Evolutionary conservation across 2,888 invertebrate genomes (phyloP).

Genomic region (Allacma fusca): DNA sequence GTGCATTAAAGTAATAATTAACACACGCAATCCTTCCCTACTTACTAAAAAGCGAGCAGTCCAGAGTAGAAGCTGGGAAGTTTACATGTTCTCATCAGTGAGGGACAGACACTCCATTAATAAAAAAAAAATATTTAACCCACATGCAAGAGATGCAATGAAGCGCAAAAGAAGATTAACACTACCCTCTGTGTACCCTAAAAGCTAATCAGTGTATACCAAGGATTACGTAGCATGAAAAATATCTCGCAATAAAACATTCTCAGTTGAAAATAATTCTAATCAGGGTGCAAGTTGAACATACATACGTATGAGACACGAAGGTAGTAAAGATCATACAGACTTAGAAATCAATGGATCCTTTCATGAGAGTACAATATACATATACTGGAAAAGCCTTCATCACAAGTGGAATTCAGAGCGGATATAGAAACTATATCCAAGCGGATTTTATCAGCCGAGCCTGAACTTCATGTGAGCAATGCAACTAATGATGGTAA

Average conservation of each 20-base stretch:
- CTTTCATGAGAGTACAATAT: slow-evolving; percentile 16
- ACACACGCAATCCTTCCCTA: too few relatives aligned
- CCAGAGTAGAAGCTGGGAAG: too few relatives aligned
- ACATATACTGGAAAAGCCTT: neutral
- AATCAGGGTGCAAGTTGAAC: too few relatives aligned
- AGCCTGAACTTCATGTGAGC: neutral
- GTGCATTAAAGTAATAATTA: too few relatives aligned
- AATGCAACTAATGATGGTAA: slow-evolving; percentile 22
- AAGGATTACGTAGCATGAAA: neutral
- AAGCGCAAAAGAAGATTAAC: too few relatives aligned
- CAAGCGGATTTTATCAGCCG: slow-evolving; percentile 1
- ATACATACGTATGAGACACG: neutral
- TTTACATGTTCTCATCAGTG: too few relatives aligned
- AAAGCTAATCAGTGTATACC: slow-evolving; percentile 5
- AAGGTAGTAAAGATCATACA: neutral
- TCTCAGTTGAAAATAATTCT: too few relatives aligned
- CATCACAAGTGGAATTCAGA: neutral
- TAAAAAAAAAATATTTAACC: too few relatives aligned
- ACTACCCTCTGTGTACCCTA: neutral
- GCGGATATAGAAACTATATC: neutral
- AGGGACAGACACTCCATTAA: too few relatives aligned
- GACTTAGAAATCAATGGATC: slow-evolving; percentile 18
- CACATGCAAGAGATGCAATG: too few relatives aligned
- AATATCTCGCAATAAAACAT: too few relatives aligned
- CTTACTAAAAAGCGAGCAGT: too few relatives aligned